These are phyloP conservation scores for Rhinolophus ferrumequinum DNA, from an alignment of 2,113 vertebrate genomes.

Conservation along the genomic window DNA sequence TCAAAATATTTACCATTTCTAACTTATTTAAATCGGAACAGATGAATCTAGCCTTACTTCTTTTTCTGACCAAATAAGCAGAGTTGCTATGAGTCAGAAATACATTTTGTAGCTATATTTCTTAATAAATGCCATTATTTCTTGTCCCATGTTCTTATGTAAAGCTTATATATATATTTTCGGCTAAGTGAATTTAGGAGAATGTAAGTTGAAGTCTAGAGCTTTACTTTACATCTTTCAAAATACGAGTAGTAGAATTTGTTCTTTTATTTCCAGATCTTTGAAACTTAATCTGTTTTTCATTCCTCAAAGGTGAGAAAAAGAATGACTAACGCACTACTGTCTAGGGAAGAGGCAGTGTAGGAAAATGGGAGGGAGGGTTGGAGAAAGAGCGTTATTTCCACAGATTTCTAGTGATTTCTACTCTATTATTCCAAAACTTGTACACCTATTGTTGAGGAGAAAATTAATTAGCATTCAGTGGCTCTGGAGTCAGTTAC, in stretches of 20 bases:
- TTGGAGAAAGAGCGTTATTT: neutral
- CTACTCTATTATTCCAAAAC: neutral
- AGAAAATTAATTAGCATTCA: neutral
- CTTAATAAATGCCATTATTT: neutral
- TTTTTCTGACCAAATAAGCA: neutral
- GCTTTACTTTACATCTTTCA: neutral
- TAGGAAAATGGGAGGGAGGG: no score
- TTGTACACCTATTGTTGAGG: neutral
- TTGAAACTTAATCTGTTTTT: neutral
- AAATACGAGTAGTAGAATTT: neutral
- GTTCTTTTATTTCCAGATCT: neutral
- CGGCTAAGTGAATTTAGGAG: neutral
- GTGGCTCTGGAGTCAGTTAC: neutral
- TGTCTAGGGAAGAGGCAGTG: no score
- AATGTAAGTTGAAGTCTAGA: neutral
- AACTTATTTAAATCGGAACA: neutral
- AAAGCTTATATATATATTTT: neutral
- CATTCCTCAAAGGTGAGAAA: neutral
- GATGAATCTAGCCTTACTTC: neutral
- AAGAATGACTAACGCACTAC: neutral
- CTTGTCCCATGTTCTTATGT: neutral
- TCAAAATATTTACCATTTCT: neutral
- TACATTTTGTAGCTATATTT: neutral
- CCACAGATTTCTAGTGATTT: neutral
- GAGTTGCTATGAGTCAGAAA: neutral